A percentile compares a stretch with the other conserved stretches of the same genome.
These are phyloP conservation scores for Xerus inauris DNA, from an alignment of 2,113 vertebrate genomes.

Conservation along the genomic window DNA sequence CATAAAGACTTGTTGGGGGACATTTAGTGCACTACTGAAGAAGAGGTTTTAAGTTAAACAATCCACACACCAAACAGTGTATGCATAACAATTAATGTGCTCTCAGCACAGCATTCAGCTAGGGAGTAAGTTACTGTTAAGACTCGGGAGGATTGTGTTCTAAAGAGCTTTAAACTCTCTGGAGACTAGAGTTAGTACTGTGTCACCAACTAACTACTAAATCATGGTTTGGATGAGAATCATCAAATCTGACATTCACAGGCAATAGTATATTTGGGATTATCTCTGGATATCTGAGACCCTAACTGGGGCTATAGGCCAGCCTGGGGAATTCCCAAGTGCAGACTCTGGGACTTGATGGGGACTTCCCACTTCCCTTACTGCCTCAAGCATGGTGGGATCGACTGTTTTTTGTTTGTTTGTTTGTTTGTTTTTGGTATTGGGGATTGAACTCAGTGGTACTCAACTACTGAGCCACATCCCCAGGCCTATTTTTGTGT, in stretches of 20 bases:
- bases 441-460: too few species aligned
- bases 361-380: constrained; percentile 57
- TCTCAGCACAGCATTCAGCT: constrained; percentile 40
- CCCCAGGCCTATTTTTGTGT: too few species aligned
- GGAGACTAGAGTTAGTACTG: background rate
- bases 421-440: too few species aligned
- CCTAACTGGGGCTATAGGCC: background rate
- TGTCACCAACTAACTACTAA: constrained; percentile 27
- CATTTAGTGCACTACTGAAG: background rate
- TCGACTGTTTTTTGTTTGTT: too few species aligned
- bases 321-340: background rate
- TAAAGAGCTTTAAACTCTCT: constrained; percentile 52
- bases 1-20: background rate
- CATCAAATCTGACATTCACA: constrained; percentile 44
- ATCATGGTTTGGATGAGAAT: constrained; percentile 17
- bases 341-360: background rate
- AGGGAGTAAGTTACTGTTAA: background rate
- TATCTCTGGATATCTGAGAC: constrained; percentile 42
- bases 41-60: constrained; percentile 45
- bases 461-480: too few species aligned
- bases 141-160: background rate
- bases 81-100: constrained; percentile 21
- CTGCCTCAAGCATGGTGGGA: background rate
- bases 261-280: constrained; percentile 4
- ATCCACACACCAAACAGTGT: background rate